Evolutionary conservation across 2,797 vertebrate species (phyloP).

Genomic region (Mus spretus): DNA sequence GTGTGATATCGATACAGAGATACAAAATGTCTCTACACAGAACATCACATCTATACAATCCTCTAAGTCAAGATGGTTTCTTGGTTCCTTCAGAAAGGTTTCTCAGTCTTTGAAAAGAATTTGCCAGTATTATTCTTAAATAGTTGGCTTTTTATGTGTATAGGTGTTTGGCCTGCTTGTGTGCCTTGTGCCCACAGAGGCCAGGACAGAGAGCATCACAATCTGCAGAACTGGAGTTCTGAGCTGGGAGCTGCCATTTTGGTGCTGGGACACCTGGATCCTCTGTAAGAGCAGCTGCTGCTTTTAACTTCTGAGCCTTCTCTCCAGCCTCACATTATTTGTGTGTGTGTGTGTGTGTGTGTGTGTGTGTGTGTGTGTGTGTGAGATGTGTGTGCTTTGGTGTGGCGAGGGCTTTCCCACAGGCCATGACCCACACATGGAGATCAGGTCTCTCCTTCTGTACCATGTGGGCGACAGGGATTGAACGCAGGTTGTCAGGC

Average conservation of each 20-base stretch:
- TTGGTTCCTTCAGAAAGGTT: not conserved
- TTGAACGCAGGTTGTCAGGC: no score
- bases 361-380: not conserved
- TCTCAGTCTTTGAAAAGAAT: slow-evolving; percentile 33
- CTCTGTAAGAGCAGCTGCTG: not conserved
- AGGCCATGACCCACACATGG: not conserved
- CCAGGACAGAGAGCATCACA: not conserved
- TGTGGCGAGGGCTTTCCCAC: not conserved
- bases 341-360: no score
- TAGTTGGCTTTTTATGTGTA: not conserved
- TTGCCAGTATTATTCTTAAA: slow-evolving; percentile 13
- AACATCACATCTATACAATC: not conserved
- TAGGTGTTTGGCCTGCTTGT: not conserved
- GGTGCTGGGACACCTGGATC: not conserved
- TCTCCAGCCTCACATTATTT: not conserved
- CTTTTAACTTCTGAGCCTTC: not conserved
- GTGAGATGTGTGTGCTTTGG: not conserved
- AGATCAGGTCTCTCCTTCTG: not conserved
- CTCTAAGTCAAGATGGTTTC: not conserved
- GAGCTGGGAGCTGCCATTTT: not conserved
- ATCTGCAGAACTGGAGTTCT: not conserved
- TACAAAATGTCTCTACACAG: not conserved
- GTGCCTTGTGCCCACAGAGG: not conserved
- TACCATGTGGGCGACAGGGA: no score
- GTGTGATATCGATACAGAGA: not conserved